Conservation (phyloP, 2,797 vertebrate genomes). For the Cyclopterus lumpus region DNA sequence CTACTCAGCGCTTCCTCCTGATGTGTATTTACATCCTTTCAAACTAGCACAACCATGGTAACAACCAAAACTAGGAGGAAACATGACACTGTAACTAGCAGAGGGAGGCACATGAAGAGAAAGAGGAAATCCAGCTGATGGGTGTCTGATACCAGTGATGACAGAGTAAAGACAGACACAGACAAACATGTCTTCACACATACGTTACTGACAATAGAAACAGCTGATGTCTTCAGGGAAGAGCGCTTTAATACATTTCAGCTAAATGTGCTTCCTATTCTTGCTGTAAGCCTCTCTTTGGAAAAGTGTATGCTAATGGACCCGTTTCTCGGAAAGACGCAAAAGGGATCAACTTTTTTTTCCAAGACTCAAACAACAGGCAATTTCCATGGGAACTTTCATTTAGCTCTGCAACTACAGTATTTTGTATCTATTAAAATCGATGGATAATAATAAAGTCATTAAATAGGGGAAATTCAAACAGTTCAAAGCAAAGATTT, state of each 20-base stretch:
- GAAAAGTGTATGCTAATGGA: slow-evolving; percentile 37
- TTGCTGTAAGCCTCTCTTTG: slow-evolving; percentile 53
- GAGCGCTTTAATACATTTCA: slow-evolving; percentile 24
- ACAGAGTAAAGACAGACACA: slow-evolving; percentile 64
- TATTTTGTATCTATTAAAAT: background rate
- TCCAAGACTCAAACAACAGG: slow-evolving; percentile 41
- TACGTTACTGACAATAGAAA: slow-evolving; percentile 53
- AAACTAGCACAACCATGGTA: slow-evolving; percentile 52
- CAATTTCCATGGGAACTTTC: slow-evolving; percentile 49
- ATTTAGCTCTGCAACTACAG: background rate
- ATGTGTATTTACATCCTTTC: slow-evolving; percentile 55
- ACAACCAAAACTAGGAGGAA: slow-evolving; percentile 59
- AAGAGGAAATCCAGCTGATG: slow-evolving; percentile 75
- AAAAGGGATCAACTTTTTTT: slow-evolving; percentile 51
- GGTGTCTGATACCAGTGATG: slow-evolving; percentile 68
- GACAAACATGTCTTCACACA: slow-evolving; percentile 46
- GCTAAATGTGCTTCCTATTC: slow-evolving; percentile 53
- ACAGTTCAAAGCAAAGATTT: background rate
- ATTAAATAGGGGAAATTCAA: background rate
- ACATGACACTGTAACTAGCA: slow-evolving; percentile 64
- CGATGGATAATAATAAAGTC: background rate
- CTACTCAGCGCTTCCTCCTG: slow-evolving; percentile 39
- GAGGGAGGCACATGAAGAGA: slow-evolving; percentile 21
- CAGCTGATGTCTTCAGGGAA: slow-evolving; percentile 45
- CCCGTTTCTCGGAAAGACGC: slow-evolving; percentile 47